A percentile compares a stretch with the other conserved stretches of the same genome.
Evolutionary conservation across 2,888 invertebrate species (phyloP).

Genomic region (Eueremaeus valkanovi): DNA sequence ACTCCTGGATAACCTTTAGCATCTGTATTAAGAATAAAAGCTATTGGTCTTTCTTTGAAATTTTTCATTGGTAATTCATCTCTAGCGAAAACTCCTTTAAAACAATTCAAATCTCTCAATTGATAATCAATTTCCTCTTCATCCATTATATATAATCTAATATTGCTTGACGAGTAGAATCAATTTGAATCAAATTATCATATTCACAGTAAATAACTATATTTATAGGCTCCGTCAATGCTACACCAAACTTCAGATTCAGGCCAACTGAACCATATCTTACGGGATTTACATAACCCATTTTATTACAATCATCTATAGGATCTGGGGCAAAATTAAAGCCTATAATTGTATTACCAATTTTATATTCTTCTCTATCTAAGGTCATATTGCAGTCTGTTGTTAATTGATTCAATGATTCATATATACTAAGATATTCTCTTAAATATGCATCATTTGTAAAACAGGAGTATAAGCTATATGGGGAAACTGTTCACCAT

Average conservation of each 20-base stretch:
- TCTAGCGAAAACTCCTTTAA: slow-evolving; percentile 1
- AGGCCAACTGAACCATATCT: slow-evolving; percentile 47
- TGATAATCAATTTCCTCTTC: neutral
- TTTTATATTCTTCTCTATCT: neutral
- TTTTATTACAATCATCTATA: slow-evolving; percentile 27
- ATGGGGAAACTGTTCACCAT: slow-evolving; percentile 16
- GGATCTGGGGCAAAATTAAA: slow-evolving; percentile 45
- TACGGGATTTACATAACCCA: slow-evolving; percentile 40
- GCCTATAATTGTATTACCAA: neutral
- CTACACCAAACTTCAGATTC: slow-evolving; percentile 47
- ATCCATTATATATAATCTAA: slow-evolving; percentile 44
- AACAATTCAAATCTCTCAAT: neutral
- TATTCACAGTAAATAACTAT: slow-evolving; percentile 49
- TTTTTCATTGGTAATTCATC: neutral
- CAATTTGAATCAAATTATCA: slow-evolving; percentile 50
- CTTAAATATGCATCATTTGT: neutral
- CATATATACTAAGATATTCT: slow-evolving; percentile 8
- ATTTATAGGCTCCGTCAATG: slow-evolving; percentile 46
- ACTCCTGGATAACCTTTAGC: neutral
- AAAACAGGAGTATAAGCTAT: neutral
- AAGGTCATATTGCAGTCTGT: neutral
- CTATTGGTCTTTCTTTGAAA: neutral
- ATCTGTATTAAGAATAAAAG: slow-evolving; percentile 29
- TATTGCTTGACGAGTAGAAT: slow-evolving; percentile 46
- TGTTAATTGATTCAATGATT: slow-evolving; percentile 50